Base-by-base conservation (phyloP, 2,888 invertebrate genomes). In the Apantesis nais region DNA sequence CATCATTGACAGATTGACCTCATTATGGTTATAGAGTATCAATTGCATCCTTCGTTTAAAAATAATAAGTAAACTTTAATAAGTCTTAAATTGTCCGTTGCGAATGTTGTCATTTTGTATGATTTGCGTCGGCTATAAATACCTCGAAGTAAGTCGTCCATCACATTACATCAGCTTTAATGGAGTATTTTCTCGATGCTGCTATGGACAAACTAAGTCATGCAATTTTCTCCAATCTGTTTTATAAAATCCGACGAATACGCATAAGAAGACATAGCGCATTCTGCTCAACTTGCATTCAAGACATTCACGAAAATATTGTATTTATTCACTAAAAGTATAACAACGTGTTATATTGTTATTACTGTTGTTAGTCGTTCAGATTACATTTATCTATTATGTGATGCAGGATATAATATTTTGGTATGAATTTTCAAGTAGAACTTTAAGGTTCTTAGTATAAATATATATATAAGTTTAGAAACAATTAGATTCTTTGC, bases 31-130 rank as follows among this genome's bases (percentile, higher is more conserved):
- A 14, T 11, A 5, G n/a, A 34, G 41, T 62, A 5, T 41, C 58
- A 3, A 67, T 64, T 64, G 34, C 67, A 62, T 22, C 22, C n/a
- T 22, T 19, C 8, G 11, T 64, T 63, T 58, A 62, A 58, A 61
- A 65, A 48, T 70, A 75, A 75, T 75, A 66, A 29, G 11, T 70
- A 66, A 62, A 65, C 75, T 71, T 58, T 72, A 70, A 78, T 79
- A 70, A 73, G 68, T 72, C 70, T 63, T 74, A 77, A 81, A 78
- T 74, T 73, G 67, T 67, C 74, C 74, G 67, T 68, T 66, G 73
- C 79, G 76, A 83, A 80, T 78, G 71, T 65, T 81, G 75, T 82
- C 73, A 79, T 85, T 85, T 82, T 68, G 74, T 78, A 68, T 78
- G 77, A 84, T 85, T 83, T 77, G 76, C 78, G 68, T 73, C 78